Conservation (phyloP, 2,113 vertebrate species). For the Malurus alboscapulatus region DNA sequence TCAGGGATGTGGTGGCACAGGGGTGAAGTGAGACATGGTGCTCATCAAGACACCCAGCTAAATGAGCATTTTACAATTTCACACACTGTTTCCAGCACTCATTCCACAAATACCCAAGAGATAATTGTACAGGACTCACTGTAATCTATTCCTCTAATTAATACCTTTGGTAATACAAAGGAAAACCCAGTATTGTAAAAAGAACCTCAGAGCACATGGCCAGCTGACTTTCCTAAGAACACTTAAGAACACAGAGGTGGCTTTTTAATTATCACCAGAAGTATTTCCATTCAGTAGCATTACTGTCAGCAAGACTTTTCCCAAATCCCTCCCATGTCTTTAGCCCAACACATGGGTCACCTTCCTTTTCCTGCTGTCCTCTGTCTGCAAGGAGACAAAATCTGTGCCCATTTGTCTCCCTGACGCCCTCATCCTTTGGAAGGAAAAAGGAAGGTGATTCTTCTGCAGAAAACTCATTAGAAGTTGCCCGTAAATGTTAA, state of each 20-base stretch:
- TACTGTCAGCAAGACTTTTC: not conserved
- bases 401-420: not conserved
- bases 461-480: not conserved
- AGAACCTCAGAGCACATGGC: not conserved
- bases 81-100: not conserved
- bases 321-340: not conserved
- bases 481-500: not conserved
- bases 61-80: not conserved
- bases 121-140: not conserved
- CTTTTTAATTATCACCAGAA: not conserved
- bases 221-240: not conserved
- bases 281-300: not conserved
- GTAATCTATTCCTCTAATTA: slow-evolving; percentile 2
- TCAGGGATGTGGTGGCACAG: accelerated
- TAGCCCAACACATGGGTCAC: not conserved
- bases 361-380: not conserved
- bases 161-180: not conserved
- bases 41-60: not conserved
- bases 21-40: not conserved
- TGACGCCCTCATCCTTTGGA: not conserved
- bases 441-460: not conserved
- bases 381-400: not conserved
- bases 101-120: not conserved
- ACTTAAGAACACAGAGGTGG: not conserved
- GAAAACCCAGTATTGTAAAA: not conserved